phyloP scores from a whole-genome alignment of 2,888 invertebrate genomes.

The Acanthosoma haemorrhoidale region DNA sequence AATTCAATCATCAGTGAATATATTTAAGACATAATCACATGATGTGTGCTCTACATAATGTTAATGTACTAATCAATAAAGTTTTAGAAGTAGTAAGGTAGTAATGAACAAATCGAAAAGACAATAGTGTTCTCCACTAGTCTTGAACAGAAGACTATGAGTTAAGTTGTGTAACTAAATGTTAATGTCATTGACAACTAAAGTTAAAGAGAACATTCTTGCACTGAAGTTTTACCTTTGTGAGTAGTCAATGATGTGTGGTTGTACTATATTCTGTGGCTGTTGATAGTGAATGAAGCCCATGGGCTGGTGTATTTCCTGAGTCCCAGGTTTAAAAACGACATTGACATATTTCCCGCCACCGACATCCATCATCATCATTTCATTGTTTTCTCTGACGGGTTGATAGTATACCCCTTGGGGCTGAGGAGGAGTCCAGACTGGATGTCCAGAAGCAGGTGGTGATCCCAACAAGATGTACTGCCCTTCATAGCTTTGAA shows the following conservation, averaged over 20 bases:
- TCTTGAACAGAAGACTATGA: too few relatives aligned
- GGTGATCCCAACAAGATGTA: slow-evolving; percentile 54
- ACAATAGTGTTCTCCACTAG: too few relatives aligned
- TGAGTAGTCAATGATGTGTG: slow-evolving; percentile 33
- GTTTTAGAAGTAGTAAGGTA: too few relatives aligned
- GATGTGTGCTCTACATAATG: too few relatives aligned
- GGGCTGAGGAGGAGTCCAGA: slow-evolving; percentile 30
- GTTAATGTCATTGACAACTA: too few relatives aligned
- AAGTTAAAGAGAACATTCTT: too few relatives aligned
- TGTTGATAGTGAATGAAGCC: slow-evolving; percentile 37
- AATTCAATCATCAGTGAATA: too few relatives aligned
- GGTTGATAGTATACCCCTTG: slow-evolving; percentile 23
- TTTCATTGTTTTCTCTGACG: slow-evolving; percentile 33
- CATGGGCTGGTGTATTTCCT: slow-evolving; percentile 35
- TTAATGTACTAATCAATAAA: too few relatives aligned
- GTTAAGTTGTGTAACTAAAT: too few relatives aligned
- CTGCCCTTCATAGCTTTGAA: slow-evolving; percentile 54
- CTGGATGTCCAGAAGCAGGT: slow-evolving; percentile 43
- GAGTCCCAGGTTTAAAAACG: slow-evolving; percentile 35
- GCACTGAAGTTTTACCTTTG: slow-evolving; percentile 34
- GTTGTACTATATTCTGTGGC: slow-evolving; percentile 32
- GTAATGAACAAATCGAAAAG: too few relatives aligned
- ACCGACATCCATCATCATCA: slow-evolving; percentile 48
- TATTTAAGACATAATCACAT: too few relatives aligned
- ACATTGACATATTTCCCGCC: slow-evolving; percentile 48